Percentiles rank a stretch among this genome's conserved stretches.
Evolutionary conservation across 2,113 vertebrate species (phyloP).

Genomic region (Gallinago paraguaiae): DNA sequence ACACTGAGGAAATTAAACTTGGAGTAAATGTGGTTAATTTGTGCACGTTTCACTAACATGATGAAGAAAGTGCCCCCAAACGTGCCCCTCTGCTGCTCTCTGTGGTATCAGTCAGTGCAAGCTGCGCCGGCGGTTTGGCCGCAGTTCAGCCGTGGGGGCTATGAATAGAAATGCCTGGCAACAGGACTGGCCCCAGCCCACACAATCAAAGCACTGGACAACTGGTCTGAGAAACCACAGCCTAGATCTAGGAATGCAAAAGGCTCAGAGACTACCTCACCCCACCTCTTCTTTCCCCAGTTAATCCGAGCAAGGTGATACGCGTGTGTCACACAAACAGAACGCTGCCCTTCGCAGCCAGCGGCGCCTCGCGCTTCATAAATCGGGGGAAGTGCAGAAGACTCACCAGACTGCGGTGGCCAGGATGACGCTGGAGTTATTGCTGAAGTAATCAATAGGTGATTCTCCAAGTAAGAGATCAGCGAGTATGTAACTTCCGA

Average conservation of each 20-base stretch:
- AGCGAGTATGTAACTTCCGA: conserved; percentile 94
- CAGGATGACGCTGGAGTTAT: conserved; percentile 92
- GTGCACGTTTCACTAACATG: not conserved
- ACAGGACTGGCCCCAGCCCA: not conserved
- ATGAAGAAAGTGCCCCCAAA: not conserved
- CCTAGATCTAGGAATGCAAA: not conserved
- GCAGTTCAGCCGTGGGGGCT: not conserved
- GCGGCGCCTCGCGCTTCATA: fast-evolving
- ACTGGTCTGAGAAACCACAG: not conserved
- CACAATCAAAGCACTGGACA: not conserved
- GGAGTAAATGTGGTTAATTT: not conserved
- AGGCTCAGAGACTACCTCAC: not conserved
- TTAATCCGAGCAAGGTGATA: not conserved
- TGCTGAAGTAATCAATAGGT: conserved; percentile 89
- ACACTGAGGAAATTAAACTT: not conserved
- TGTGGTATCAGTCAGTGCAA: not conserved
- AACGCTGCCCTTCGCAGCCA: not conserved
- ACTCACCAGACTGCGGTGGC: conserved; percentile 94
- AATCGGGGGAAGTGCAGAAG: not conserved
- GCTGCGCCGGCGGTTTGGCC: not conserved
- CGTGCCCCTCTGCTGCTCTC: not conserved
- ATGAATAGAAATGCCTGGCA: not conserved
- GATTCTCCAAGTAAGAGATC: conserved; percentile 90
- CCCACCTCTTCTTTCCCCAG: not conserved
- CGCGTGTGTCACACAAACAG: not conserved